Percentiles rank a stretch among this genome's conserved stretches.
phyloP scores from a whole-genome alignment of 2,113 vertebrate genomes.

The Cynopterus brachyotis region DNA sequence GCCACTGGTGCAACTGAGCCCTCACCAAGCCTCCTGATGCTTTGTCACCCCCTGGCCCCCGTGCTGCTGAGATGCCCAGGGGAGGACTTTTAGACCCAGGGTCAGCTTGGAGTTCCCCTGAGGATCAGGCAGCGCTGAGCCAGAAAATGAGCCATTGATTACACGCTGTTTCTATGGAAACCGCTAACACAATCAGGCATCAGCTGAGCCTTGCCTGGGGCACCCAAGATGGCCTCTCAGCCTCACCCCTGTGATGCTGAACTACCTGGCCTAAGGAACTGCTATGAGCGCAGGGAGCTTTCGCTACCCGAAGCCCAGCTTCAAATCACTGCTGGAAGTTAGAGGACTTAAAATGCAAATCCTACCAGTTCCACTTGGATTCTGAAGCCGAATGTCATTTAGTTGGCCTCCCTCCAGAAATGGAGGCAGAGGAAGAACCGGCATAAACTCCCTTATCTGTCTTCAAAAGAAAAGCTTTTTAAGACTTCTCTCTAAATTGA shows the following conservation, averaged over 20 bases:
- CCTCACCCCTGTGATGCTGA: background rate
- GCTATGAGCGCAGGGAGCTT: fast-evolving
- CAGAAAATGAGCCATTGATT: background rate
- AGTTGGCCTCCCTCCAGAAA: background rate
- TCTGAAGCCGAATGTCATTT: background rate
- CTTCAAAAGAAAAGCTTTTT: background rate
- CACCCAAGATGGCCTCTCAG: background rate
- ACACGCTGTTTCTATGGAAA: constrained; percentile 33
- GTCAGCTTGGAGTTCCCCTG: background rate
- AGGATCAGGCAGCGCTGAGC: background rate
- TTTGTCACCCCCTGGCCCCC: too few species aligned
- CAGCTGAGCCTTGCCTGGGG: background rate
- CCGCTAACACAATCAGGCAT: background rate
- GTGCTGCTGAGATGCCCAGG: background rate
- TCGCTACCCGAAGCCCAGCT: background rate
- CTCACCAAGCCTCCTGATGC: background rate
- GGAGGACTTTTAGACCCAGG: background rate
- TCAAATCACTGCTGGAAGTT: background rate
- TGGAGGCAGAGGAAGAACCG: background rate
- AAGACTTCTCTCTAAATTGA: background rate
- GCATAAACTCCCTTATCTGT: background rate
- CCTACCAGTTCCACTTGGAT: background rate
- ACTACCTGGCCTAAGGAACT: background rate
- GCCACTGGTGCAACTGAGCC: background rate
- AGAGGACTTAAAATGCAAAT: constrained; percentile 29